Evolutionary conservation across 2,888 invertebrate genomes (phyloP), one percentile per base, ranked within the genome.

Genomic region (Napeogenes inachia): DNA sequence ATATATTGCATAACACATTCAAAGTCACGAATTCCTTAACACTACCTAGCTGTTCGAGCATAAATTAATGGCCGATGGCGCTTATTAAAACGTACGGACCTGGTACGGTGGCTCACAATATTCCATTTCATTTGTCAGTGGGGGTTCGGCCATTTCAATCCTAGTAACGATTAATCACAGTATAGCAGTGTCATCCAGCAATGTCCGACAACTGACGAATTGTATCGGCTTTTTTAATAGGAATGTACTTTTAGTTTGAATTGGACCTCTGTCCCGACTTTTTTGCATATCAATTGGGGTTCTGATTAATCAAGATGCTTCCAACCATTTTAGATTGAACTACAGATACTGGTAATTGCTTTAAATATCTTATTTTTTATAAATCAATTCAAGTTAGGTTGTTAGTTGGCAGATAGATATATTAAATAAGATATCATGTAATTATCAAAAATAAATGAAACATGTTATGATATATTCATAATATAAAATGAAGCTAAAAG

Each of bases 101-200:
- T 75, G 77, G 74, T 71, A 73, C 73, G 71, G 72, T 74, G 75
- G 73, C 71, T 76, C 76, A 81, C 81, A 84, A 85, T 88, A 89
- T 89, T 89, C 88, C 87, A 90, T 90, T 90, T 85, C 85, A 83
- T 80, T 66, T 85, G 80, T 78, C 90, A 86, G 90, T 89, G 89
- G 90, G 90, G 81, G 90, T 78, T 81, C 81, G 80, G 75, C 79
- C 78, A 78, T 82, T 85, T 86, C 89, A 88, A 89, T 88, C 85
- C 87, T 78, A 77, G 82, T 82, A 80, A 88, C 89, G 82, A 90
- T 90, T 89, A 89, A 90, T 90, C 90, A 90, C 78, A 82, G 86
- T 87, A 85, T 74, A 84, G 90, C 89, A 82, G 78, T 90, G 90
- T 90, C 90, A 90, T 90, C 86, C 82, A 77, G 81, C 80, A 76